Conservation (phyloP, 1,140 invertebrate genomes). For the Cydia pomonella region DNA sequence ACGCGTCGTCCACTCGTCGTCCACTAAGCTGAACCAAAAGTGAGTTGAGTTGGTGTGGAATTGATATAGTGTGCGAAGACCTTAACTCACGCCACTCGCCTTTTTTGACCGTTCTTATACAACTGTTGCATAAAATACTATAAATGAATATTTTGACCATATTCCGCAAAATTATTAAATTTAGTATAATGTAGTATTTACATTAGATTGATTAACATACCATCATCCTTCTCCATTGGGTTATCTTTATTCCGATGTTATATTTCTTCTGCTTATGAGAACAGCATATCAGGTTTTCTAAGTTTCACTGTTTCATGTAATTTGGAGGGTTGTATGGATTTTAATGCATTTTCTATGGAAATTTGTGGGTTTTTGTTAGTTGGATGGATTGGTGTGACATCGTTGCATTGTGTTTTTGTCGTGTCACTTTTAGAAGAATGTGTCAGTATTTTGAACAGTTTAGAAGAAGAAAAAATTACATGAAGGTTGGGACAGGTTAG, state of each 20-base stretch:
- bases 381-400: background rate
- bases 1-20: too few relatives aligned
- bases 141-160: too few relatives aligned
- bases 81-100: too few relatives aligned
- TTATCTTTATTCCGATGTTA: background rate
- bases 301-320: background rate
- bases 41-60: too few relatives aligned
- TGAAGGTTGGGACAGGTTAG: too few relatives aligned
- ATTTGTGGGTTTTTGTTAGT: background rate
- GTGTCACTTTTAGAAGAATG: background rate
- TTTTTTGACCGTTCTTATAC: too few relatives aligned
- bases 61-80: too few relatives aligned
- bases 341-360: background rate
- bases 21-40: too few relatives aligned
- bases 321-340: background rate
- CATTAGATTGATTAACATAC: too few relatives aligned
- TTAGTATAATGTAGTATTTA: too few relatives aligned
- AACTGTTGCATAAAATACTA: too few relatives aligned
- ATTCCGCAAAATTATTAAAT: too few relatives aligned
- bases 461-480: slow-evolving; percentile 3
- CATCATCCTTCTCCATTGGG: slow-evolving; percentile 34
- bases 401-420: background rate
- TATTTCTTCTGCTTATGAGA: background rate
- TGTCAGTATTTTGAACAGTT: background rate
- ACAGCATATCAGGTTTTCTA: background rate